Evolutionary conservation across 2,797 vertebrate genomes (phyloP), one percentile per base, ranked within the genome.

Genomic region (Oceanodroma leucorhoa): DNA sequence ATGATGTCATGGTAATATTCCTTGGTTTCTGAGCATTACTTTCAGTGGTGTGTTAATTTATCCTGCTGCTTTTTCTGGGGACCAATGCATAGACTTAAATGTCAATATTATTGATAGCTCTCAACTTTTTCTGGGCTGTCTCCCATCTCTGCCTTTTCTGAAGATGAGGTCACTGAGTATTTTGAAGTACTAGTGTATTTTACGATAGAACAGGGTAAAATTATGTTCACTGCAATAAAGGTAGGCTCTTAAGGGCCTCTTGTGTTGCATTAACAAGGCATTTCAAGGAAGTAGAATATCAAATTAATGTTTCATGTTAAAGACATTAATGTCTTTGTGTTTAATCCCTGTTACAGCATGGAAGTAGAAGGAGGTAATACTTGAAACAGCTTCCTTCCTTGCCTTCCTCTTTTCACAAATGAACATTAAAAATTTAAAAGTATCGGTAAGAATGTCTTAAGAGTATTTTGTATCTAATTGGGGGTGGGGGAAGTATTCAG

Each of bases 221-320:
- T 93, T 71, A 69, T 82, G 64, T 94, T 94, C 60, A 76, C 64
- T 86, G 96, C 86, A 70, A 54, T 96, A 94, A 96, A 96, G 92
- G 72, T 82, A 92, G 93, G 72, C 84, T 96, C 90, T 91, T 90
- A 92, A 96, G 90, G 93, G 96, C 64, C 91, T 92, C 84, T 93
- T 86, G 67, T 92, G 79, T 87, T 96, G 78, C 69, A 86, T 98
- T 97, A 94, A 94, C 94, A 97, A 97, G 94, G 90, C 86, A 93
- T 97, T 97, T 95, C 72, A 97, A 96, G 97, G 96, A 98, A 98
- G 87, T 22, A 87, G 81, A 91, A 83, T 98, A 98, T 98, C 97
- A 45, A 93, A 97, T 98, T 95, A 96, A 97, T 89, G 94, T 97
- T 98, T 97, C 84, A 91, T 97, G 97, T 96, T 97, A 95, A 98